Conservation (phyloP, 37 sponge, comb jelly and placozoan species). For the Corticium candelabrum region DNA sequence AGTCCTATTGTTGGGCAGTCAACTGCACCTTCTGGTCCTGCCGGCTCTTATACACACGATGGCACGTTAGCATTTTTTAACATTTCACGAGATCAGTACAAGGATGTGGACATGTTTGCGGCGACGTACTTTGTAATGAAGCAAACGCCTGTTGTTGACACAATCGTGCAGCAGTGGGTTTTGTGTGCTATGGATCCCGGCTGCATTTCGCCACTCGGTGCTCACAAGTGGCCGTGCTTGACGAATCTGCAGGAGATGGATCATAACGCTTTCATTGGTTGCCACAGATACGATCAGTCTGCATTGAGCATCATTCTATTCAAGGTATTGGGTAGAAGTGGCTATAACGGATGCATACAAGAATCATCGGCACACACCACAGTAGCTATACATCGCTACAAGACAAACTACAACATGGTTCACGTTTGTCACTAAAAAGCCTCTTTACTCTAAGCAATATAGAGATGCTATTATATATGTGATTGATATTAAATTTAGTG, state of each 20-base stretch:
- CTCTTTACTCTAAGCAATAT: no score
- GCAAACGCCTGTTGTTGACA: neutral
- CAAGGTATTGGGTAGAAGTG: neutral
- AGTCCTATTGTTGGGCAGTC: neutral
- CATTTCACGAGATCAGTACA: neutral
- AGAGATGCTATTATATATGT: no score
- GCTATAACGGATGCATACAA: neutral
- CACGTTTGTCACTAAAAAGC: no score
- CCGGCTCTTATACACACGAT: neutral
- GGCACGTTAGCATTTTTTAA: neutral
- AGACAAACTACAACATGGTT: neutral
- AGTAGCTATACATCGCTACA: neutral
- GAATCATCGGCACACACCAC: neutral
- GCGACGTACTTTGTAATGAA: neutral
- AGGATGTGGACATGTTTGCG: neutral
- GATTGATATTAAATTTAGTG: no score
- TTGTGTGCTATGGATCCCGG: neutral
- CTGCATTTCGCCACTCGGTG: neutral
- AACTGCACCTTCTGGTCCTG: neutral
- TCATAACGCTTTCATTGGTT: neutral
- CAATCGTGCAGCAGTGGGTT: neutral
- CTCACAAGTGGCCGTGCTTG: neutral
- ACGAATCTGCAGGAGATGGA: neutral
- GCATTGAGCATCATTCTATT: neutral
- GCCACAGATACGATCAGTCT: neutral